phyloP scores from a whole-genome alignment of 2,113 vertebrate species.

The Rhinoptilus africanus region DNA sequence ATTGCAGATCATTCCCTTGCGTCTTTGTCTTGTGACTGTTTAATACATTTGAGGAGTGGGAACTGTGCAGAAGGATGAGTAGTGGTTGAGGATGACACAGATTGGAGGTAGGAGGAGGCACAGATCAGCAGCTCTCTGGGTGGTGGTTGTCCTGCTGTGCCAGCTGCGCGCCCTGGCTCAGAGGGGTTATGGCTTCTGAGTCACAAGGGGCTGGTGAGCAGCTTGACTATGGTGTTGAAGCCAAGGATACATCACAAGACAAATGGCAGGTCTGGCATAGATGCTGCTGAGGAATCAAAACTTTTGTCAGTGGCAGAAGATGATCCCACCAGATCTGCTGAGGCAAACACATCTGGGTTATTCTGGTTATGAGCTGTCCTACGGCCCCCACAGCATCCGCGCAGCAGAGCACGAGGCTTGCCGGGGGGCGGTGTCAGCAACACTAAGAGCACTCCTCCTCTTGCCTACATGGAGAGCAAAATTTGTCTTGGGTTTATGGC shows the following conservation, averaged over 20 bases:
- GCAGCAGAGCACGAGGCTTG: not conserved
- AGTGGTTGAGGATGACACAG: not conserved
- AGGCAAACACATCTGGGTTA: not conserved
- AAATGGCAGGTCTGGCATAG: not conserved
- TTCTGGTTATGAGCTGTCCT: not conserved
- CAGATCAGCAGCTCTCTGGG: not conserved
- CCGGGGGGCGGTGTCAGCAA: not conserved
- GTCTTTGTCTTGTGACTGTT: not conserved
- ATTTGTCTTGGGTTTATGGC: not conserved
- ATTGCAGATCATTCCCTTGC: not conserved
- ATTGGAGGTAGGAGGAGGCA: not conserved
- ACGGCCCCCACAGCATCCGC: fast-evolving
- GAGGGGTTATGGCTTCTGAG: not conserved
- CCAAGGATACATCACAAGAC: not conserved
- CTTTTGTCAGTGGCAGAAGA: not conserved
- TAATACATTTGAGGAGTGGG: not conserved
- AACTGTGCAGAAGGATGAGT: not conserved
- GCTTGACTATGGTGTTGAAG: not conserved
- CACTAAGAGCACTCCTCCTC: fast-evolving
- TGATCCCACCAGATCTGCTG: not conserved
- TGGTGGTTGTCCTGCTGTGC: not conserved
- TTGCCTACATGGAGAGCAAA: fast-evolving
- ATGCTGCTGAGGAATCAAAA: constrained; percentile 6
- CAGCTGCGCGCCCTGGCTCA: not conserved
- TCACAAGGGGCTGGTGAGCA: not conserved